phyloP scores from a whole-genome alignment of 53 echinoderm and acorn worm species.

The Paracentrotus lividus region DNA sequence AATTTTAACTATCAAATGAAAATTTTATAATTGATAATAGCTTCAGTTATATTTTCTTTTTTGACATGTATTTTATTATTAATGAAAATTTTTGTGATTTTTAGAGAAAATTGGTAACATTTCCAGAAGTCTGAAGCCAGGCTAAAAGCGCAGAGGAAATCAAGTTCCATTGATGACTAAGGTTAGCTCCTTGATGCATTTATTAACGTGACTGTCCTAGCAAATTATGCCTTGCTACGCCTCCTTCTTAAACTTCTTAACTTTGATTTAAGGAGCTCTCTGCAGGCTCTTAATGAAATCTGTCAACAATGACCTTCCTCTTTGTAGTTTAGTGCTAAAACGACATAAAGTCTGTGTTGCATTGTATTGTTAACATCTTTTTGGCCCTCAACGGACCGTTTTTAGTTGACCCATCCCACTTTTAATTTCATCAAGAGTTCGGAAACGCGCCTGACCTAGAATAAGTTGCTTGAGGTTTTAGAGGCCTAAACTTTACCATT shows the following conservation, averaged over 20 bases:
- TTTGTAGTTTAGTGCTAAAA: too few relatives aligned
- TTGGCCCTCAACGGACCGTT: too few relatives aligned
- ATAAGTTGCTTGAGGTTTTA: neutral
- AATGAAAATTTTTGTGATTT: neutral
- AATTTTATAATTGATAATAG: neutral
- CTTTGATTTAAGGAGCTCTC: neutral
- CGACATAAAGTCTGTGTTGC: too few relatives aligned
- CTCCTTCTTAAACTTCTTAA: constrained; percentile 20
- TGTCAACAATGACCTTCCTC: constrained; percentile 24
- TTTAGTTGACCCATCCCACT: constrained; percentile 45
- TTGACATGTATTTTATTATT: neutral
- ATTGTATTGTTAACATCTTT: too few relatives aligned
- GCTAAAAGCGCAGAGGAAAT: constrained; percentile 33
- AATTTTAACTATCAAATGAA: neutral
- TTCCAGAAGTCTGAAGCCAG: neutral
- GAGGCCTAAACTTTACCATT: neutral
- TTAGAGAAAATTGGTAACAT: neutral
- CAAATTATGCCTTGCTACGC: constrained; percentile 10
- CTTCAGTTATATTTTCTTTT: neutral
- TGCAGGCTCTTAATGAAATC: constrained; percentile 23
- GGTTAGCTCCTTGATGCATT: neutral
- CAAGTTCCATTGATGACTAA: constrained; percentile 6
- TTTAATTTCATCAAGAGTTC: constrained; percentile 55
- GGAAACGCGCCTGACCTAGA: neutral
- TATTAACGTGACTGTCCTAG: constrained; percentile 49